Conservation (phyloP, 2,888 invertebrate species). For the Chelonus formosanus region DNA sequence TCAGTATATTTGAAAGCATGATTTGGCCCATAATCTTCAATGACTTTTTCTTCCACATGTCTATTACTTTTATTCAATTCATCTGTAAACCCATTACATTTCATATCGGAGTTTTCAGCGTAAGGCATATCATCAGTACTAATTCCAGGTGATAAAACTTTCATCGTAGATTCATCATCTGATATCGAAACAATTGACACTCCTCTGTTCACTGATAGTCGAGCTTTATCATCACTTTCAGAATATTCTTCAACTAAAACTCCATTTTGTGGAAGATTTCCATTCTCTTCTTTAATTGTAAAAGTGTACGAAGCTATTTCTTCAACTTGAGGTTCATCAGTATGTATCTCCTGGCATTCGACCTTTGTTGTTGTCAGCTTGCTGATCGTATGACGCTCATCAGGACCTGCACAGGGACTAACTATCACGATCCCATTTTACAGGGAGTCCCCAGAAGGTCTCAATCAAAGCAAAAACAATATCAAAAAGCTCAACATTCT, state of each 20-base stretch:
- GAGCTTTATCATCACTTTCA: constrained; percentile 66
- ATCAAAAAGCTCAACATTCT: constrained; percentile 3
- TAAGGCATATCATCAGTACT: constrained; percentile 70
- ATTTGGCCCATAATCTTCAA: constrained; percentile 46
- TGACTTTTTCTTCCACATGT: constrained; percentile 40
- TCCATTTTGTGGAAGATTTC: constrained; percentile 54
- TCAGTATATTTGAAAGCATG: constrained; percentile 50
- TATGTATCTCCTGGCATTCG: constrained; percentile 68
- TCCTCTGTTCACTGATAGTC: constrained; percentile 66
- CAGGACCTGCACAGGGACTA: constrained; percentile 68
- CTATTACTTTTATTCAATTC: constrained; percentile 45
- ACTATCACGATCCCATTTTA: background rate
- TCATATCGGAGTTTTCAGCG: constrained; percentile 45
- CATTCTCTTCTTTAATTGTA: constrained; percentile 66
- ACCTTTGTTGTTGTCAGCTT: constrained; percentile 72
- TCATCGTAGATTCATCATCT: constrained; percentile 72
- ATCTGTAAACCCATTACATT: constrained; percentile 46
- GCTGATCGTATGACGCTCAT: constrained; percentile 74
- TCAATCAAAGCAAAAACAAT: constrained; percentile 3
- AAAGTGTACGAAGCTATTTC: constrained; percentile 72
- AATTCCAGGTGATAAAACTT: constrained; percentile 70
- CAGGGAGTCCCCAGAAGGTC: constrained; percentile 9
- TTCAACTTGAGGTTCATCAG: constrained; percentile 70
- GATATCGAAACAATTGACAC: constrained; percentile 75
- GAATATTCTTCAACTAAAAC: constrained; percentile 60